Conservation (phyloP, 2,888 invertebrate genomes). For the Anaspis maculata region DNA sequence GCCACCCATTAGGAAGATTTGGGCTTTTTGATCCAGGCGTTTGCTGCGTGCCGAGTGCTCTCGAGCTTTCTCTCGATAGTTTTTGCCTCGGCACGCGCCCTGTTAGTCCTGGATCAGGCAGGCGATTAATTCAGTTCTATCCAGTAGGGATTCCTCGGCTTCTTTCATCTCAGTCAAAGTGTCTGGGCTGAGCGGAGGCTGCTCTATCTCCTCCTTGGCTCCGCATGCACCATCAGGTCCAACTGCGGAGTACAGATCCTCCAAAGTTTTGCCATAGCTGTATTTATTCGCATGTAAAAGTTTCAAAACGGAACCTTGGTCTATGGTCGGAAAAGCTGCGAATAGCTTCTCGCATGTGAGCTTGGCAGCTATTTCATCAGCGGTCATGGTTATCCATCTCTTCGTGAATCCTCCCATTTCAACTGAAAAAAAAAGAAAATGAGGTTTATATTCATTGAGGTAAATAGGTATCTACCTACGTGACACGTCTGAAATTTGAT, state of each 20-base stretch:
- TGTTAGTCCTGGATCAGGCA: too few species aligned
- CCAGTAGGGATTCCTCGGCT: too few species aligned
- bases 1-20: constrained; percentile 48
- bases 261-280: constrained; percentile 58
- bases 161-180: constrained; percentile 42
- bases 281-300: constrained; percentile 61
- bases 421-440: too few species aligned
- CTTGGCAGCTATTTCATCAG: constrained; percentile 60
- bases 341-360: constrained; percentile 63
- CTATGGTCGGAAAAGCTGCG: constrained; percentile 62
- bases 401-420: constrained; percentile 26
- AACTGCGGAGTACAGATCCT: constrained; percentile 48
- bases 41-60: constrained; percentile 44
- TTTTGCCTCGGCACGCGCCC: too few species aligned
- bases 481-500: too few species aligned
- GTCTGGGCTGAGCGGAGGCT: constrained; percentile 37
- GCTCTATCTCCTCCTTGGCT: constrained; percentile 24
- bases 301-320: constrained; percentile 55
- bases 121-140: too few species aligned
- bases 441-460: too few species aligned
- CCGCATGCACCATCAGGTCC: constrained; percentile 21
- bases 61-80: constrained; percentile 43
- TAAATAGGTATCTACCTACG: too few species aligned
- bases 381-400: constrained; percentile 47
- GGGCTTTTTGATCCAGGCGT: constrained; percentile 46